Evolutionary conservation across 2,888 invertebrate genomes (phyloP).

Genomic region (Dioctria linearis): DNA sequence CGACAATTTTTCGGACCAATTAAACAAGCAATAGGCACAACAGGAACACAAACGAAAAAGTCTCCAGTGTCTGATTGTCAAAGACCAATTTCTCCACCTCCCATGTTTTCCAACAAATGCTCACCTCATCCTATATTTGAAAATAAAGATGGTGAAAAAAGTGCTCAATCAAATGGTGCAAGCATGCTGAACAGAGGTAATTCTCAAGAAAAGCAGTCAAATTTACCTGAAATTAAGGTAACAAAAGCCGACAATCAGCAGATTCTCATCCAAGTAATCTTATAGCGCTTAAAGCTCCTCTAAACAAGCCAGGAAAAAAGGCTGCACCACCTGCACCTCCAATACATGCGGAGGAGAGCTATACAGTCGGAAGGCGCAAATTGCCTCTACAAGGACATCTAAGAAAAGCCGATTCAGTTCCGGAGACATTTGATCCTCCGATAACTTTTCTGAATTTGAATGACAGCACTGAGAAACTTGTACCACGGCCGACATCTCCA

Average conservation of each 20-base stretch:
- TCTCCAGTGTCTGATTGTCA: conserved; percentile 31
- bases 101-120: conserved; percentile 46
- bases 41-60: background rate
- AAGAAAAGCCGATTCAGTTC: conserved; percentile 60
- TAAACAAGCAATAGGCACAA: background rate
- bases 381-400: conserved; percentile 2
- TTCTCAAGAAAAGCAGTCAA: background rate
- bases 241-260: conserved; percentile 18
- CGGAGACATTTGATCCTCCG: conserved; percentile 60
- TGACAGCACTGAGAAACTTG: conserved; percentile 73
- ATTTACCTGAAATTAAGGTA: conserved; percentile 27
- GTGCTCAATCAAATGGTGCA: too few species aligned
- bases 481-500: conserved; percentile 64
- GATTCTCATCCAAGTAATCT: conserved; percentile 29
- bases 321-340: conserved; percentile 44
- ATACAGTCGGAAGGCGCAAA: background rate
- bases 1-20: background rate
- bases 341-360: background rate
- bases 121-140: conserved; percentile 1
- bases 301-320: conserved; percentile 23
- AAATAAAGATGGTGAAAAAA: background rate
- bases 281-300: conserved; percentile 13
- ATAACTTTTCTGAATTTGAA: conserved; percentile 53
- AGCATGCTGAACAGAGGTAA: background rate
- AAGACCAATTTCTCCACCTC: conserved; percentile 43